Evolutionary conservation across 2,888 invertebrate genomes (phyloP), one percentile per base, ranked within the genome.

Genomic region (Timema cristinae): DNA sequence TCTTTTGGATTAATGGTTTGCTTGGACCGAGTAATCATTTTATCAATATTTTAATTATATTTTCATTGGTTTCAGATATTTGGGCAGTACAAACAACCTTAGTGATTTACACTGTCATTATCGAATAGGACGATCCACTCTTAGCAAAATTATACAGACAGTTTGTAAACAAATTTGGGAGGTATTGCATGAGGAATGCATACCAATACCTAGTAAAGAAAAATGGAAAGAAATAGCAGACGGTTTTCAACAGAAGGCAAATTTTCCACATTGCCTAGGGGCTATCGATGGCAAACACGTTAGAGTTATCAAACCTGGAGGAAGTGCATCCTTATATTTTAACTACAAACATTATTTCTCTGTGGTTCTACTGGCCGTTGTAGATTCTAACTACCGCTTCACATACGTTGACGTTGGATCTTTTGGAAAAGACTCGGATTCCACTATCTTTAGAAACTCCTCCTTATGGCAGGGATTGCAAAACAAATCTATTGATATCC

Each of bases 221-320:
- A 32, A 32, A 2, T 32, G 32, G 32, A 32, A 32, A 32, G 32
- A 32, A 32, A 32, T 32, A 32, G 9, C 47, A 48, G 63, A 8
- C 32, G 63, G 63, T 63, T 63, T 63, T 63, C 16, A 59, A n/a
- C 32, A 48, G 8, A 63, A 48, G 63, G 16, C 63, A 11, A 54
- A 54, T n/a, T 54, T 54, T 54, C 59, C n/a, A 32, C 32, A 32
- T 32, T 32, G 32, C 32, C 32, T 32, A 32, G 32, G n/a, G 32
- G 32, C 32, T 32, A 32, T 32, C 32, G 32, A 32, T 32, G 32
- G 32, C 32, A 32, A 32, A 32, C 32, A 32, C 32, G 32, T 59
- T 59, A 63, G 16, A 15, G 63, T 63, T 47, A 63, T 63, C 32
- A 32, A 63, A 63, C 63, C 63, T 9, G 48, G 48, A 63, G 47